Conservation (phyloP, 2,797 vertebrate species). For the Buceros bicornis region DNA sequence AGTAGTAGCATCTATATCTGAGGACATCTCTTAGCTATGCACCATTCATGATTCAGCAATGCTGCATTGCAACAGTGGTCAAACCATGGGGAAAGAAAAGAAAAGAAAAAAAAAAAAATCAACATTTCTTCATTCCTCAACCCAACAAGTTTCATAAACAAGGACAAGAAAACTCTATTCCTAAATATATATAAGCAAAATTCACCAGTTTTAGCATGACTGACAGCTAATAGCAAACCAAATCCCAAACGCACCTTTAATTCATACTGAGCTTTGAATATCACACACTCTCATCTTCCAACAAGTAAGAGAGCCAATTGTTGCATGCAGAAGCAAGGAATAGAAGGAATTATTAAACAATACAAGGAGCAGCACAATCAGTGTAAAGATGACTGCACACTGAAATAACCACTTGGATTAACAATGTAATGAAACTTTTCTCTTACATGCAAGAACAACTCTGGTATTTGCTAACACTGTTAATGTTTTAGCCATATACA, state of each 20-base stretch:
- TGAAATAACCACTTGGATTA: conserved; percentile 23
- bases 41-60: not conserved
- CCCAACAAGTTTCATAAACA: not conserved
- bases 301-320: conserved; percentile 72
- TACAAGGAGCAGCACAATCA: conserved; percentile 28
- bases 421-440: not conserved
- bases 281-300: conserved; percentile 70
- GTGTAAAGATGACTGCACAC: conserved; percentile 35
- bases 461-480: not conserved
- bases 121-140: not conserved
- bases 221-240: conserved; percentile 45
- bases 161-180: not conserved
- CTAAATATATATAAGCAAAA: conserved; percentile 1
- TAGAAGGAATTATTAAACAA: conserved; percentile 64
- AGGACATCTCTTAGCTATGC: not conserved
- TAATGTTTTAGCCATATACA: not conserved
- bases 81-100: not conserved
- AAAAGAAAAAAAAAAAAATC: not conserved
- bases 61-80: not conserved
- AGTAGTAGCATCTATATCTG: not conserved
- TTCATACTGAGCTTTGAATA: conserved; percentile 73
- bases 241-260: conserved; percentile 73
- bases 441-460: not conserved
- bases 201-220: not conserved
- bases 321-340: conserved; percentile 75